phyloP scores from a whole-genome alignment of 1,140 invertebrate genomes.

The Parapsyche elsis region DNA sequence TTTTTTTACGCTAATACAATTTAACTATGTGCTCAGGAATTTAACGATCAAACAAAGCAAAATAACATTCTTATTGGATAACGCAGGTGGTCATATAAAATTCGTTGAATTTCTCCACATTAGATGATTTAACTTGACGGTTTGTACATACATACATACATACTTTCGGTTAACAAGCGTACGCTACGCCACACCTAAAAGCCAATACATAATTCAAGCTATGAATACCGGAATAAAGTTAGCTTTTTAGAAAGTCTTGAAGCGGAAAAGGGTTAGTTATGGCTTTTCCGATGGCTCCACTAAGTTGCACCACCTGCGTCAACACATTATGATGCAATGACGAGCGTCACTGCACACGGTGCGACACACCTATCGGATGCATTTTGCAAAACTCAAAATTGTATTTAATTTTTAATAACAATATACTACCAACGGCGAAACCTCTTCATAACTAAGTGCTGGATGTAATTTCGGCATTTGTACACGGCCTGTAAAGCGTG shows the following conservation, averaged over 20 bases:
- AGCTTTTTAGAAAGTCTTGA: conserved; percentile 19
- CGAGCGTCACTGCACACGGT: background rate
- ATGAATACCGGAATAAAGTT: conserved; percentile 25
- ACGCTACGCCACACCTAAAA: background rate
- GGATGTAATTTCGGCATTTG: too few species aligned
- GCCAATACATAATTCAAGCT: conserved; percentile 9
- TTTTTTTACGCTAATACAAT: background rate
- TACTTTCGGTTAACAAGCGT: too few species aligned
- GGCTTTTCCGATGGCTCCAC: background rate
- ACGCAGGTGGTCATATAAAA: background rate
- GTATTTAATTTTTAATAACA: background rate
- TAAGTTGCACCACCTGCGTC: conserved; percentile 28
- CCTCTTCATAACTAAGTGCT: too few species aligned
- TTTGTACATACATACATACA: too few species aligned
- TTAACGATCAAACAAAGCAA: too few species aligned
- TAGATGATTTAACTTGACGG: background rate
- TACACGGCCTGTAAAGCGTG: too few species aligned
- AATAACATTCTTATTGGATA: too few species aligned
- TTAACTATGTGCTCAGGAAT: too few species aligned
- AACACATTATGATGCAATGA: conserved; percentile 15
- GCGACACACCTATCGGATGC: background rate
- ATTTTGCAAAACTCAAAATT: too few species aligned
- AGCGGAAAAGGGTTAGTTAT: conserved; percentile 27
- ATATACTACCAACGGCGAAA: too few species aligned
- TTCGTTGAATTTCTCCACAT: background rate